These are phyloP conservation scores for Kryptopterus vitreolus DNA, from an alignment of 2,797 vertebrate genomes.

Conservation along the genomic window DNA sequence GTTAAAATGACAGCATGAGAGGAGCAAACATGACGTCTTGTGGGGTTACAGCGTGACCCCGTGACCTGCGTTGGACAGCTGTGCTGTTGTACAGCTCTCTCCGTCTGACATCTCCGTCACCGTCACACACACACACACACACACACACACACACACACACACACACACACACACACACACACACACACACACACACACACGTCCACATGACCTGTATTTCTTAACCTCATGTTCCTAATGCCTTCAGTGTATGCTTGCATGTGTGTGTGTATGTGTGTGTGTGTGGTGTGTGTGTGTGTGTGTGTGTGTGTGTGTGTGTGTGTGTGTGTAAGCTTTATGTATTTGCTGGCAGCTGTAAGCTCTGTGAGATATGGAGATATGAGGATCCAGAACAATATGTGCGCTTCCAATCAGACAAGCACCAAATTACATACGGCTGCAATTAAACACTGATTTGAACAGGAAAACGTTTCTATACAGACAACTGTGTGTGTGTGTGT, in stretches of 20 bases:
- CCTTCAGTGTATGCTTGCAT: conserved; percentile 2
- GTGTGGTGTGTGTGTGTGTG: background rate
- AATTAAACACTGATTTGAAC: background rate
- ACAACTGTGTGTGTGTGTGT: background rate
- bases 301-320: conserved; percentile 2
- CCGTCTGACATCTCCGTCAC: conserved; percentile 36
- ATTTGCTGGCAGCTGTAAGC: conserved; percentile 5
- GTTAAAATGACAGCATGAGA: background rate
- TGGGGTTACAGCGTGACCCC: conserved; percentile 14
- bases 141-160: conserved; percentile 46
- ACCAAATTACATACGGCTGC: background rate
- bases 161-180: conserved; percentile 46
- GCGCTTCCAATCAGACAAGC: background rate
- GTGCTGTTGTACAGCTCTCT: conserved; percentile 38
- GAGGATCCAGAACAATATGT: background rate
- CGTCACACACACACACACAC: conserved; percentile 38
- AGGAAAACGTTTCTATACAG: background rate
- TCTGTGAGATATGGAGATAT: background rate
- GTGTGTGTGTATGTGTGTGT: background rate
- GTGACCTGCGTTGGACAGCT: conserved; percentile 45
- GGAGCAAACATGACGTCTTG: conserved; percentile 21
- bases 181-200: conserved; percentile 46
- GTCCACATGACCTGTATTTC: conserved; percentile 43
- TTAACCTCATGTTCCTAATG: conserved; percentile 41
- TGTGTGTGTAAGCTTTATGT: background rate